A percentile compares a stretch with the other conserved stretches of the same genome.
Conservation (phyloP, 2,113 vertebrate genomes). For the Cottus gobio region DNA sequence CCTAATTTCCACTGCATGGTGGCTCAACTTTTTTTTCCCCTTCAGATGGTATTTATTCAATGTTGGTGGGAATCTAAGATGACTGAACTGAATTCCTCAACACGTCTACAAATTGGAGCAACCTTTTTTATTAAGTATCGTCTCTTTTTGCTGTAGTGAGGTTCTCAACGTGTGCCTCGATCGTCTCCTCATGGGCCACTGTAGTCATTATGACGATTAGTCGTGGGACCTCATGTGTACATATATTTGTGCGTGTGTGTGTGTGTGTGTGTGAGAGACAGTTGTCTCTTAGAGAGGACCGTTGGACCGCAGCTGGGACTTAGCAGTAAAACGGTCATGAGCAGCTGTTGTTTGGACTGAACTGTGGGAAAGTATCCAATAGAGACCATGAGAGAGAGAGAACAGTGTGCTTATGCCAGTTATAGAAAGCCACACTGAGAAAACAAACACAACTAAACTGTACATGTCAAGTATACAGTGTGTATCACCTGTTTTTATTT, state of each 20-base stretch:
- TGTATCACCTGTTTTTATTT: not conserved
- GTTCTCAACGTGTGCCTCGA: not conserved
- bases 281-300: slow-evolving; percentile 46
- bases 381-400: slow-evolving; percentile 13
- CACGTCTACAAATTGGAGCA: not conserved
- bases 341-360: slow-evolving; percentile 62
- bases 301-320: slow-evolving; percentile 68
- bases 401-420: not conserved
- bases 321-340: slow-evolving; percentile 31
- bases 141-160: not conserved
- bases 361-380: slow-evolving; percentile 47
- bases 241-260: slow-evolving; percentile 7
- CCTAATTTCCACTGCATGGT: too few relatives aligned
- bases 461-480: not conserved
- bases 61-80: too few relatives aligned
- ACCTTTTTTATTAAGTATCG: not conserved
- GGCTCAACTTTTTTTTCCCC: too few relatives aligned
- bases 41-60: too few relatives aligned
- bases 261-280: slow-evolving; percentile 36
- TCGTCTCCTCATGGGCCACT: slow-evolving; percentile 14
- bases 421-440: not conserved
- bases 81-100: too few relatives aligned
- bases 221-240: slow-evolving; percentile 39
- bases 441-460: not conserved
- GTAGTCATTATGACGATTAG: slow-evolving; percentile 36